Percentiles rank a stretch among this genome's conserved stretches.
Conservation (phyloP, 2,888 invertebrate species). For the Trachelus stipa region DNA sequence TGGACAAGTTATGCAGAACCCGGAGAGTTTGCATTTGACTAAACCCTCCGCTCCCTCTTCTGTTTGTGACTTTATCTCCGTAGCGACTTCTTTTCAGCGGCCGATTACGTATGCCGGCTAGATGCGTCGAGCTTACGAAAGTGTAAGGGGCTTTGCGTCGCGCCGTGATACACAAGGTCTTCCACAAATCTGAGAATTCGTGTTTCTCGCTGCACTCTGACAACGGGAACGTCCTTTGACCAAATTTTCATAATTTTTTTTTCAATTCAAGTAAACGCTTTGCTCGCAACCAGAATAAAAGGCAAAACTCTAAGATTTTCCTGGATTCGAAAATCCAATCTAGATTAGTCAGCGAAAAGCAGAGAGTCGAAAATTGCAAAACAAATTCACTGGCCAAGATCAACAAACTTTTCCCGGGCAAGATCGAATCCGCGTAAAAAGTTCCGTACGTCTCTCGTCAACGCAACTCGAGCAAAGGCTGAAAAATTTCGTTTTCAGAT, state of each 20-base stretch:
- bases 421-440: conserved; percentile 18
- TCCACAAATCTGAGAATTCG: too few species aligned
- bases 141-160: conserved; percentile 45
- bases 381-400: conserved; percentile 22
- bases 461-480: conserved; percentile 37
- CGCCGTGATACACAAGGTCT: conserved; percentile 47
- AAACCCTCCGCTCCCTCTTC: conserved; percentile 40
- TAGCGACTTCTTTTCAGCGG: conserved; percentile 48
- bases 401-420: conserved; percentile 12
- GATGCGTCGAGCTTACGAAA: conserved; percentile 50
- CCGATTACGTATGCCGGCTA: conserved; percentile 56
- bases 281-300: too few species aligned
- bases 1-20: conserved; percentile 60
- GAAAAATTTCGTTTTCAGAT: conserved; percentile 48
- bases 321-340: too few species aligned
- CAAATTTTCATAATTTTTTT: too few species aligned
- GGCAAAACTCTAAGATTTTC: too few species aligned
- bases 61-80: conserved; percentile 52
- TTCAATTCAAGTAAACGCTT: too few species aligned
- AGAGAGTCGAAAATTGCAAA: too few species aligned
- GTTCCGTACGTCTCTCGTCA: conserved; percentile 15
- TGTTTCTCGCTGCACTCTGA: too few species aligned
- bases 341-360: too few species aligned
- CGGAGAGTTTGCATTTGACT: conserved; percentile 58
- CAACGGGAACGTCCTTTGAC: too few species aligned